These are phyloP conservation scores for Amblyjoppa fuscipennis DNA, from an alignment of 2,888 invertebrate genomes.

Conservation along the genomic window DNA sequence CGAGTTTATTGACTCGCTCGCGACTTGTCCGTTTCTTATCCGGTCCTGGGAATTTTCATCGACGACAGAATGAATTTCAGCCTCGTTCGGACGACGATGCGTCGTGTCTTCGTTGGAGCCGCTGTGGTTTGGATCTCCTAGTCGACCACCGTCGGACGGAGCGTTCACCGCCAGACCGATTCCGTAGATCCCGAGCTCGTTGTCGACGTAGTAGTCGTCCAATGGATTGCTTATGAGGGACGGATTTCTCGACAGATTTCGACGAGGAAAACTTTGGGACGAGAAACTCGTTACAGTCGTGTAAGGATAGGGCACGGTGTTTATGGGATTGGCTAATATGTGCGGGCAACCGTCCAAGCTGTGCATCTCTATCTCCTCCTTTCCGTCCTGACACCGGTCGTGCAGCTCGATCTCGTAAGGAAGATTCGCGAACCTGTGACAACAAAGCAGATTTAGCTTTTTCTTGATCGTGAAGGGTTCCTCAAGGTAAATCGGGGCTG, in stretches of 20 bases:
- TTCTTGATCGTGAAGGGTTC: background rate
- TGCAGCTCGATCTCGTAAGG: slow-evolving; percentile 81
- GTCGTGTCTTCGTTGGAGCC: slow-evolving; percentile 40
- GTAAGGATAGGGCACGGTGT: slow-evolving; percentile 75
- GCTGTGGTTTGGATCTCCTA: background rate
- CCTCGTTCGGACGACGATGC: background rate
- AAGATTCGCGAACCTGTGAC: slow-evolving; percentile 79
- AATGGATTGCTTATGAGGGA: slow-evolving; percentile 81
- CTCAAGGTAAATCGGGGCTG: background rate
- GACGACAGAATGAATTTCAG: background rate
- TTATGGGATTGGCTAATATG: slow-evolving; percentile 78
- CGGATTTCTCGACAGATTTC: slow-evolving; percentile 76
- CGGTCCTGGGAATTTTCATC: slow-evolving; percentile 21
- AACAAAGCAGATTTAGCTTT: background rate
- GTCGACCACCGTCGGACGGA: background rate
- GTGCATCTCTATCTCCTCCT: slow-evolving; percentile 80
- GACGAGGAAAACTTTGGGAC: slow-evolving; percentile 79
- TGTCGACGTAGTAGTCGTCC: slow-evolving; percentile 80
- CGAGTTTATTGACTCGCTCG: slow-evolving; percentile 76
- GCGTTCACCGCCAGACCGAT: slow-evolving; percentile 31
- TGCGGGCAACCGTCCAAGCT: slow-evolving; percentile 79
- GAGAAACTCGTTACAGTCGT: slow-evolving; percentile 77
- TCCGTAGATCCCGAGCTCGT: slow-evolving; percentile 73
- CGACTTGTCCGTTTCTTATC: slow-evolving; percentile 58
- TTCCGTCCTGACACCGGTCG: slow-evolving; percentile 75